Conservation (phyloP, 2,113 vertebrate species). For the Anolis sagrei region DNA sequence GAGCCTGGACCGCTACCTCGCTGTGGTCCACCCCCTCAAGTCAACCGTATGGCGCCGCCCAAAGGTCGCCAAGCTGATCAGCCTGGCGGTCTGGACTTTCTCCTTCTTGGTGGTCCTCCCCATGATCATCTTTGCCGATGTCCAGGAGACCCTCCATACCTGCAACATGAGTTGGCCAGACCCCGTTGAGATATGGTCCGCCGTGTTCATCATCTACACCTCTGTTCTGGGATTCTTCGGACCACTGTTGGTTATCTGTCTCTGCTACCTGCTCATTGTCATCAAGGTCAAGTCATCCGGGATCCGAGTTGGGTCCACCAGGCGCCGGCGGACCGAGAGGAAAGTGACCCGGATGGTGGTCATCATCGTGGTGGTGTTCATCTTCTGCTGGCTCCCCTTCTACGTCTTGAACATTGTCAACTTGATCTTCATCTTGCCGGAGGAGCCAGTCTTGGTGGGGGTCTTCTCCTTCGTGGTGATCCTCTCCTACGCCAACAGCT, state of each 20-base stretch:
- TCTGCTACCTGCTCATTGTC: conserved; percentile 93
- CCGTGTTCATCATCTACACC: conserved; percentile 91
- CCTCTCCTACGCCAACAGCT: conserved; percentile 94
- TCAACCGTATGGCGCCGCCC: conserved; percentile 91
- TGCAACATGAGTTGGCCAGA: conserved; percentile 97
- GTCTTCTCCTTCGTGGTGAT: conserved; percentile 92
- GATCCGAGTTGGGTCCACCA: conserved; percentile 82
- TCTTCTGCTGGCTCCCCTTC: conserved; percentile 95
- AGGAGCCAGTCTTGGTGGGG: conserved; percentile 81
- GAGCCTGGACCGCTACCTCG: conserved; percentile 95
- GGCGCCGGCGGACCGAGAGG: conserved; percentile 86
- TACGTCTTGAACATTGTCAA: conserved; percentile 94
- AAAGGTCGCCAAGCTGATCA: conserved; percentile 88
- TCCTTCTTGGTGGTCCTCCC: conserved; percentile 92
- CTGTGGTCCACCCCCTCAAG: conserved; percentile 92
- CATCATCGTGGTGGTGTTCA: conserved; percentile 92
- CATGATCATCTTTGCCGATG: conserved; percentile 88
- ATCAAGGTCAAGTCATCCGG: conserved; percentile 88
- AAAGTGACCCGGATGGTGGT: conserved; percentile 95
- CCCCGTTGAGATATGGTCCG: conserved; percentile 85
- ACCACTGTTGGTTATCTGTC: conserved; percentile 90
- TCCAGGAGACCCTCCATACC: conserved; percentile 84
- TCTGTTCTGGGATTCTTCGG: conserved; percentile 91
- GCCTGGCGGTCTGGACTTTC: conserved; percentile 84
- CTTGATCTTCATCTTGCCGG: conserved; percentile 87